These are phyloP conservation scores for Caiman crocodilus DNA, from an alignment of 2,797 vertebrate species.

Conservation along the genomic window DNA sequence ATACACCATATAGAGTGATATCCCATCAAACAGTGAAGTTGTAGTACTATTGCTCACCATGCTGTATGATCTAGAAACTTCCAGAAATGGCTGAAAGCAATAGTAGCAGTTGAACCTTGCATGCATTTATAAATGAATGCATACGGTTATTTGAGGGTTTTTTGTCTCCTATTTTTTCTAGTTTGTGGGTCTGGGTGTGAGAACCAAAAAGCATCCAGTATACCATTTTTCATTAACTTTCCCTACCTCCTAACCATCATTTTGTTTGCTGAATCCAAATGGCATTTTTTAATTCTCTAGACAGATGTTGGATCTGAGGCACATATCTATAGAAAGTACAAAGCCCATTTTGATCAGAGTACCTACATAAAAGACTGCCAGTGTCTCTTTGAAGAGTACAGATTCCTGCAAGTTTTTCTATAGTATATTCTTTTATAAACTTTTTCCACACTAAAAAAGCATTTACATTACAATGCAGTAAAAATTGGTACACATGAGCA, in stretches of 20 bases:
- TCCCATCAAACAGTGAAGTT: background rate
- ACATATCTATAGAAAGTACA: background rate
- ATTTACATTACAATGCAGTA: conserved; percentile 44
- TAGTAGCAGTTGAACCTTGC: fast-evolving
- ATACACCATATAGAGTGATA: background rate
- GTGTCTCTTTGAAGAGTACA: background rate
- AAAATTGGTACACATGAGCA: conserved; percentile 74
- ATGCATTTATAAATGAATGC: background rate
- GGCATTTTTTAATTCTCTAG: background rate
- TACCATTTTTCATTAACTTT: background rate
- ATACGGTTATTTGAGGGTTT: background rate
- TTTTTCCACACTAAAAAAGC: conserved; percentile 52
- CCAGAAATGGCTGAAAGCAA: background rate
- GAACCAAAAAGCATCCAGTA: background rate
- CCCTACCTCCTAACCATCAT: background rate
- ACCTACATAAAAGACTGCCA: background rate
- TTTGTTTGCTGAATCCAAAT: background rate
- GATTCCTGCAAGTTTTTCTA: conserved; percentile 12
- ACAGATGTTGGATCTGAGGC: background rate
- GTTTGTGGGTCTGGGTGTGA: background rate
- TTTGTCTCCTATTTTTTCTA: background rate
- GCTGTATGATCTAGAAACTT: background rate
- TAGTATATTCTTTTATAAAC: conserved; percentile 36
- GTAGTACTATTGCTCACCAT: background rate
- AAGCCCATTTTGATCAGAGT: background rate